Percentiles rank a stretch among this genome's conserved stretches.
Evolutionary conservation across 2,888 invertebrate species (phyloP).

Genomic region (Lasioglossum figueresi): DNA sequence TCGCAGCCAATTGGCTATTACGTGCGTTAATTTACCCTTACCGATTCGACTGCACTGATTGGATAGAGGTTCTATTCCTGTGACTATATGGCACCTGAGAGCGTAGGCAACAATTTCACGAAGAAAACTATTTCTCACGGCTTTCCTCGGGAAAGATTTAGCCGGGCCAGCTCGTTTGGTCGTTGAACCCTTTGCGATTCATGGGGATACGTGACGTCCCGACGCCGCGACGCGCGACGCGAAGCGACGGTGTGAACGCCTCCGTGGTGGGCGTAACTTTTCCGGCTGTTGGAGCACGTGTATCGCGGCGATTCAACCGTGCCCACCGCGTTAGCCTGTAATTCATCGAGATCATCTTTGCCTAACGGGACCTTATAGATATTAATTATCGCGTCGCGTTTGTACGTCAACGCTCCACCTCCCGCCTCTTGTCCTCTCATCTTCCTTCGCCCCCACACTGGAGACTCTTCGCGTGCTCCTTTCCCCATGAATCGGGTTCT

Average conservation of each 20-base stretch:
- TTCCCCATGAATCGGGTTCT: conserved; percentile 40
- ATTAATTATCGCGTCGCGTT: conserved; percentile 60
- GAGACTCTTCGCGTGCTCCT: conserved; percentile 2
- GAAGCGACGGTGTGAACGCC: not conserved
- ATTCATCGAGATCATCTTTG: conserved; percentile 48
- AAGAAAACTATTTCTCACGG: conserved; percentile 2
- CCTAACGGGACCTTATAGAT: conserved; percentile 37
- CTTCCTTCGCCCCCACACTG: not conserved
- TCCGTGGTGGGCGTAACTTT: not conserved
- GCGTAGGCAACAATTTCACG: not conserved
- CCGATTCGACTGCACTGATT: not conserved
- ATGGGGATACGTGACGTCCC: conserved; percentile 4
- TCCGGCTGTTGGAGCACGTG: conserved; percentile 7
- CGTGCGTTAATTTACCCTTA: not conserved
- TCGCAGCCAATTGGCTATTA: not conserved
- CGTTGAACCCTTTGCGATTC: conserved; percentile 10
- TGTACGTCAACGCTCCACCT: conserved; percentile 4
- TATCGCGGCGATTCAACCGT: conserved; percentile 39
- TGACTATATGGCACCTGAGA: not conserved
- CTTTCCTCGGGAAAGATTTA: not conserved
- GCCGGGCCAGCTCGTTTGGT: not conserved
- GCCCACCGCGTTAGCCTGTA: conserved; percentile 43
- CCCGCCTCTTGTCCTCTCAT: not conserved
- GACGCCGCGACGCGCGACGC: not conserved
- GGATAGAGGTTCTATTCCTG: not conserved